These are phyloP conservation scores for Latrodectus geometricus DNA, from an alignment of 1,140 invertebrate species.

Conservation along the genomic window DNA sequence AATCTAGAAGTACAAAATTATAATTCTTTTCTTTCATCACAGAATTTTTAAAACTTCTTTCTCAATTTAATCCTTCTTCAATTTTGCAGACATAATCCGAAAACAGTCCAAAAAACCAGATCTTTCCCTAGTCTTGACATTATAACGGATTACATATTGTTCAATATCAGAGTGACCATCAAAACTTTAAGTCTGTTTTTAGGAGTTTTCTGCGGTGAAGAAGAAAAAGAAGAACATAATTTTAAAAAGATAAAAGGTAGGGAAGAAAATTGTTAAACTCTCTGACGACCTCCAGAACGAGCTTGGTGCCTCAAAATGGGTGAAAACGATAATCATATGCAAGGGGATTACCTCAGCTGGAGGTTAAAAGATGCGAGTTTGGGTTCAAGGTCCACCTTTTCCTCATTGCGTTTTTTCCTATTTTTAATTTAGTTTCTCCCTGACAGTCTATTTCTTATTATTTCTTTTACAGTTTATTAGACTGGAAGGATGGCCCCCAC, in stretches of 20 bases:
- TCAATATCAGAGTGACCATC: background rate
- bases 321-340: slow-evolving; percentile 41
- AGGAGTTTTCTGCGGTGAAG: background rate
- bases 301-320: slow-evolving; percentile 38
- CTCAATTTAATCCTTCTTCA: too few relatives aligned
- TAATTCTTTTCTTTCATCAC: too few relatives aligned
- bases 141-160: too few relatives aligned
- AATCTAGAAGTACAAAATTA: too few relatives aligned
- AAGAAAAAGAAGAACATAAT: background rate
- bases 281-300: background rate
- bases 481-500: background rate
- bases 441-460: background rate
- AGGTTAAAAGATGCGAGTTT: background rate
- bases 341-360: slow-evolving; percentile 33
- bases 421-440: slow-evolving; percentile 20
- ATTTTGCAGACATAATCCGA: too few relatives aligned
- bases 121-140: too few relatives aligned
- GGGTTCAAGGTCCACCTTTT: slow-evolving; percentile 12
- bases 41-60: too few relatives aligned
- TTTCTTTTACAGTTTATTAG: background rate
- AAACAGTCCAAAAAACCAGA: too few relatives aligned
- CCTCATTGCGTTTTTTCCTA: background rate
- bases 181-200: background rate
- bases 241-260: background rate
- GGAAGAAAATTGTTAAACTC: background rate